phyloP scores from a whole-genome alignment of 2,797 vertebrate genomes.

The Poliocrania exsul region DNA sequence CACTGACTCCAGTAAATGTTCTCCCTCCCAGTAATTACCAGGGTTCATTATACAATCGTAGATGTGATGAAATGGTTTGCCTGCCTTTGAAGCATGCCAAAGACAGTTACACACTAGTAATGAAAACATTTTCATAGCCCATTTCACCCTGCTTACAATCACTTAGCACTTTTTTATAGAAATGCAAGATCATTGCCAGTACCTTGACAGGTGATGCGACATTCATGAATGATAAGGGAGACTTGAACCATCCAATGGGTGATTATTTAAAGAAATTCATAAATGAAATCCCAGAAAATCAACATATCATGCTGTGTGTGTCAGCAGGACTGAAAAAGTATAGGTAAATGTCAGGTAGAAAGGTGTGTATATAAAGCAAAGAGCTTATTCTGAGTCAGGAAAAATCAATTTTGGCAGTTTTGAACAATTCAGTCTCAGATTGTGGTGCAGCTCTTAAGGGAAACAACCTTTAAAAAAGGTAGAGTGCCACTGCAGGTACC shows the following conservation, averaged over 20 bases:
- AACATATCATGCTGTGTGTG: background rate
- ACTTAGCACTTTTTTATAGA: background rate
- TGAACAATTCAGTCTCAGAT: background rate
- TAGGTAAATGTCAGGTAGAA: slow-evolving; percentile 18
- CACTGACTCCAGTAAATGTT: background rate
- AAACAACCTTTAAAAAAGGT: background rate
- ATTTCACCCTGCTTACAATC: slow-evolving; percentile 35
- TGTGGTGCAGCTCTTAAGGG: background rate
- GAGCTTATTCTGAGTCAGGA: background rate
- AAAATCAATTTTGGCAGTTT: slow-evolving; percentile 9
- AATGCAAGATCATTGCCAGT: background rate
- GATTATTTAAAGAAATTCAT: slow-evolving; percentile 11
- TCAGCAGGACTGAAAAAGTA: background rate
- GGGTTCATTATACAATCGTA: background rate
- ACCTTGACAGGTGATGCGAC: background rate
- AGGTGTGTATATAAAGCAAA: background rate
- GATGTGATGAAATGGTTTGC: slow-evolving; percentile 2
- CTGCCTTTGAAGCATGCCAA: slow-evolving; percentile 2
- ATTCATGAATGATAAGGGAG: background rate
- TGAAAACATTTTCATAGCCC: slow-evolving; percentile 51
- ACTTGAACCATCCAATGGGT: background rate
- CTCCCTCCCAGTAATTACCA: background rate
- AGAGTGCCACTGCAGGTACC: background rate
- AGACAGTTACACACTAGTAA: background rate
- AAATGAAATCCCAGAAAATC: slow-evolving; percentile 2